Evolutionary conservation across 2,888 invertebrate species (phyloP).

Genomic region (Leptopilina myrica): DNA sequence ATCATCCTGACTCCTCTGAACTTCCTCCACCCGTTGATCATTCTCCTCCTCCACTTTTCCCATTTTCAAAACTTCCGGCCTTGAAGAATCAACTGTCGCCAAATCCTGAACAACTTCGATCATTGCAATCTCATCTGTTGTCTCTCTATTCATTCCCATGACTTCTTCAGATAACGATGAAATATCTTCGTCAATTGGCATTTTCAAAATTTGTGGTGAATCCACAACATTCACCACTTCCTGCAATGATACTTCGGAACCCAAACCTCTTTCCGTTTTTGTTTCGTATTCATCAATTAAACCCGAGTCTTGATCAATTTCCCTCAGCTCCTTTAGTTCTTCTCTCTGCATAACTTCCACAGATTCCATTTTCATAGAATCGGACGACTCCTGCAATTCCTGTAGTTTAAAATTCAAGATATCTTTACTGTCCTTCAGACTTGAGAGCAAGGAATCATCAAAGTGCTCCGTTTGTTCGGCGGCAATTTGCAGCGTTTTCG

Average conservation of each 20-base stretch:
- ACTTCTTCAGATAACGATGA: background rate
- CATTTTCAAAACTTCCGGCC: background rate
- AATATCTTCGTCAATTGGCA: slow-evolving; percentile 6
- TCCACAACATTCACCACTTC: background rate
- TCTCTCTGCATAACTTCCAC: slow-evolving; percentile 20
- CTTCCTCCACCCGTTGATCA: background rate
- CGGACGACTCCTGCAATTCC: background rate
- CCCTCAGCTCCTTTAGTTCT: background rate
- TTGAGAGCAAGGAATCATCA: slow-evolving; percentile 2
- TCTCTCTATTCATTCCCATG: background rate
- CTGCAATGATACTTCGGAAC: background rate
- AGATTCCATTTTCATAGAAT: background rate
- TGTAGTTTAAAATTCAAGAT: slow-evolving; percentile 2
- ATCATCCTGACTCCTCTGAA: background rate
- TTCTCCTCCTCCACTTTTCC: background rate
- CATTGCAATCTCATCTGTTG: background rate
- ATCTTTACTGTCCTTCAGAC: background rate
- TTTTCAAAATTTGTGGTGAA: background rate
- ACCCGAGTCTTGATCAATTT: background rate
- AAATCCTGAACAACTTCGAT: slow-evolving; percentile 20
- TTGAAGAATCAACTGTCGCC: background rate
- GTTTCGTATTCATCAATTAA: background rate
- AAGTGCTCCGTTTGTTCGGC: slow-evolving; percentile 15
- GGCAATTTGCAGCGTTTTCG: background rate
- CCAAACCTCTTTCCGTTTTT: background rate